These are phyloP conservation scores for Chrysolina americana DNA, from an alignment of 2,888 invertebrate genomes.

Conservation along the genomic window DNA sequence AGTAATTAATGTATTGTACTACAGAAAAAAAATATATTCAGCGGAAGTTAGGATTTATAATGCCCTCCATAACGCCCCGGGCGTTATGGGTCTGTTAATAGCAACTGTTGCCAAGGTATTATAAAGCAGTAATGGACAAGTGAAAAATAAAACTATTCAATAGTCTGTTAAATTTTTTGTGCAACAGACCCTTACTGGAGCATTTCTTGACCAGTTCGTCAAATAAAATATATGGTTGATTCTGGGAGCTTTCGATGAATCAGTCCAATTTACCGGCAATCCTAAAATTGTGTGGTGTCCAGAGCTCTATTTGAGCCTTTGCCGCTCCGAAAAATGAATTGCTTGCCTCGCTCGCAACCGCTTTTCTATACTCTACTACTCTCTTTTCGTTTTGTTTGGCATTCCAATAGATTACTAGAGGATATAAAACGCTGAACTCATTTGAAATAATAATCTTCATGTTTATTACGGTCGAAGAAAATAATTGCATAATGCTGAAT, in stretches of 20 bases:
- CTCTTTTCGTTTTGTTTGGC: slow-evolving; percentile 33
- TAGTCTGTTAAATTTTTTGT: too few relatives aligned
- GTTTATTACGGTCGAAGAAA: slow-evolving; percentile 38
- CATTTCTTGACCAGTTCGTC: too few relatives aligned
- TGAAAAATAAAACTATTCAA: too few relatives aligned
- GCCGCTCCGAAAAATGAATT: slow-evolving; percentile 30
- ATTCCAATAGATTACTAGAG: slow-evolving; percentile 37
- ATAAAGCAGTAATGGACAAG: too few relatives aligned
- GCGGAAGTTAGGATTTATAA: too few relatives aligned
- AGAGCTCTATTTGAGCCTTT: slow-evolving; percentile 26
- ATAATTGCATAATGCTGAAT: slow-evolving; percentile 32
- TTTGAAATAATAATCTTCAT: slow-evolving; percentile 43
- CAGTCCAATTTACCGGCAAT: slow-evolving; percentile 9
- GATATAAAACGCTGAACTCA: slow-evolving; percentile 43
- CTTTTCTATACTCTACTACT: slow-evolving; percentile 37
- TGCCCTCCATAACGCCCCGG: too few relatives aligned
- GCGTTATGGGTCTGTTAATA: too few relatives aligned
- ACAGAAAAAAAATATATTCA: too few relatives aligned
- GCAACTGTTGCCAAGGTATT: too few relatives aligned
- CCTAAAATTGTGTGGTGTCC: slow-evolving; percentile 14
- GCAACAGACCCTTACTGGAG: too few relatives aligned
- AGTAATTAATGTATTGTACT: too few relatives aligned
- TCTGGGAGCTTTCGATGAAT: background rate
- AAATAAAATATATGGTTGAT: too few relatives aligned
- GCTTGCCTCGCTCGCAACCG: slow-evolving; percentile 33